phyloP scores from a whole-genome alignment of 2,113 vertebrate species.

The human region DNA sequence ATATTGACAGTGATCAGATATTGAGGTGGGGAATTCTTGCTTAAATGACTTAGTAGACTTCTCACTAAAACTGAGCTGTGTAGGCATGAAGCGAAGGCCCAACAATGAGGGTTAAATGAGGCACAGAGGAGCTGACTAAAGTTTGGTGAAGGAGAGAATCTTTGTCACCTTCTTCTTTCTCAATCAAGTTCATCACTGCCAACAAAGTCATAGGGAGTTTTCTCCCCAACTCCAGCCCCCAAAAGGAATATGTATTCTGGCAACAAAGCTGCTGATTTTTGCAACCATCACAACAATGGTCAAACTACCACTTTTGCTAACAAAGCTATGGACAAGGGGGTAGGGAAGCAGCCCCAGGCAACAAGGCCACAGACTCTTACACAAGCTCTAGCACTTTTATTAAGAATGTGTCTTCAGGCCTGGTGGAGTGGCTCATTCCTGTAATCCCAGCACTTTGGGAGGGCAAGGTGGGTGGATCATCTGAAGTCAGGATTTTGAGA shows the following conservation, averaged over 20 bases:
- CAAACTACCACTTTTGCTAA: too few relatives aligned
- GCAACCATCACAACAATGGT: too few relatives aligned
- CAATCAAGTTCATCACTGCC: neutral
- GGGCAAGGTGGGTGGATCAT: too few relatives aligned
- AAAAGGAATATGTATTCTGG: neutral
- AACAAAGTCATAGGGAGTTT: neutral
- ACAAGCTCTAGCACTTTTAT: neutral
- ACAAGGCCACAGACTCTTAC: neutral
- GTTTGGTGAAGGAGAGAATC: neutral
- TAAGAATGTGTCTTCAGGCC: neutral
- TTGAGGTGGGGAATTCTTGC: neutral
- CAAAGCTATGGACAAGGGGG: rapidly evolving
- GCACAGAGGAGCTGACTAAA: neutral
- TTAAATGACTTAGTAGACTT: neutral
- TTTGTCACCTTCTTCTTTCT: neutral
- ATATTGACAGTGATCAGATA: neutral
- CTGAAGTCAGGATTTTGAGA: too few relatives aligned
- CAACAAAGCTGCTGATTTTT: neutral
- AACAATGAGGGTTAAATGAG: neutral
- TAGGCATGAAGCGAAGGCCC: neutral
- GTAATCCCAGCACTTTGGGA: too few relatives aligned
- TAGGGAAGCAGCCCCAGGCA: neutral
- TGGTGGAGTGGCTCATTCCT: too few relatives aligned
- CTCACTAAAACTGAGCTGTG: neutral
- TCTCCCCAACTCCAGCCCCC: neutral